A percentile compares a stretch with the other conserved stretches of the same genome.
These are phyloP conservation scores for Erethizon dorsatum DNA, from an alignment of 2,797 vertebrate genomes.

Conservation along the genomic window DNA sequence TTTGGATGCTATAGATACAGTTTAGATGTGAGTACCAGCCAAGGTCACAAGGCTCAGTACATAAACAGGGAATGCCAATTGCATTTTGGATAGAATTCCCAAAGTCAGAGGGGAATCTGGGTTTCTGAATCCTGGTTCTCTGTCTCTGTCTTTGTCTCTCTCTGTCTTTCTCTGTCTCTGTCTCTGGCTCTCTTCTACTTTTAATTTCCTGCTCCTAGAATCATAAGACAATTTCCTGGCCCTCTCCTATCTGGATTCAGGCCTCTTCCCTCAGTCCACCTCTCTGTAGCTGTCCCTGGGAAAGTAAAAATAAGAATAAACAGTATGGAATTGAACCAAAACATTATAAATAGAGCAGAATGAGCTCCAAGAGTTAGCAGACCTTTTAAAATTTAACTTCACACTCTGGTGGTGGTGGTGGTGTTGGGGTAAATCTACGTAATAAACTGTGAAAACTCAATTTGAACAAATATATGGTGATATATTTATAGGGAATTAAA, in stretches of 20 bases:
- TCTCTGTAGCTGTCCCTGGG: neutral
- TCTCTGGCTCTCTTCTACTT: conserved; percentile 33
- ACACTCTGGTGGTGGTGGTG: neutral
- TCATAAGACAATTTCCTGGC: neutral
- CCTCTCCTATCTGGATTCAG: neutral
- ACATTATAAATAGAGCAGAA: neutral
- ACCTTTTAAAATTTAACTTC: conserved; percentile 41
- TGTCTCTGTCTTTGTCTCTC: neutral
- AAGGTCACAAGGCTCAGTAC: conserved; percentile 67
- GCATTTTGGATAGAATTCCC: conserved; percentile 64
- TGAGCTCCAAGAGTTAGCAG: neutral
- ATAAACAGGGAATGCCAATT: conserved; percentile 61
- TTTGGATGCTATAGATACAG: conserved; percentile 69
- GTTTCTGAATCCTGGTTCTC: conserved; percentile 9
- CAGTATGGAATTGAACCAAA: neutral
- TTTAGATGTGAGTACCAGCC: conserved; percentile 67
- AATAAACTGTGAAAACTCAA: neutral
- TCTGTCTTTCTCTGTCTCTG: neutral
- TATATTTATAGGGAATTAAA: neutral
- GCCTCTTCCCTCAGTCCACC: neutral
- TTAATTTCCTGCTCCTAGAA: conserved; percentile 65
- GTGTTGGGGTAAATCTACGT: neutral
- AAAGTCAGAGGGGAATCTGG: conserved; percentile 29
- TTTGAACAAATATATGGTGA: conserved; percentile 34
- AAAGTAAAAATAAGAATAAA: neutral